Percentiles rank a stretch among this genome's conserved stretches.
Conservation (phyloP, 2,797 vertebrate species). For the Malacoraja senta region DNA sequence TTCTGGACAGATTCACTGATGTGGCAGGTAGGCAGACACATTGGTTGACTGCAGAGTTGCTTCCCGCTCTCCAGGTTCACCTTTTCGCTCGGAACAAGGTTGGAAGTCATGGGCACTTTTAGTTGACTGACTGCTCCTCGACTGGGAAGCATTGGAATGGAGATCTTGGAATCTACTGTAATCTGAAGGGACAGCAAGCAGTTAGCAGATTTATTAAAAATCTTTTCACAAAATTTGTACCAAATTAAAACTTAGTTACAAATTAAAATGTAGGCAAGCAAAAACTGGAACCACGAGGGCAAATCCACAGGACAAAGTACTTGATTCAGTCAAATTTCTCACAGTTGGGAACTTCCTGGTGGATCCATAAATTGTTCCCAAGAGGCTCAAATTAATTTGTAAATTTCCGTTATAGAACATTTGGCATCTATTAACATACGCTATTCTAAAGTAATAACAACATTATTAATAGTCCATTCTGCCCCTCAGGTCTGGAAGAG, state of each 20-base stretch:
- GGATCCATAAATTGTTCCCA: not conserved
- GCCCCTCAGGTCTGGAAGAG: not conserved
- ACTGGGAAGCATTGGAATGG: conserved; percentile 65
- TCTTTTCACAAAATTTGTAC: too few relatives aligned
- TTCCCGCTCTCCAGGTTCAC: conserved; percentile 56
- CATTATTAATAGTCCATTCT: not conserved
- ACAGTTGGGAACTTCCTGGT: not conserved
- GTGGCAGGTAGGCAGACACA: conserved; percentile 76
- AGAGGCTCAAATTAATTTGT: not conserved
- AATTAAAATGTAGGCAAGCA: not conserved
- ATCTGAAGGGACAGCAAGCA: conserved; percentile 59
- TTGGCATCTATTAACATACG: not conserved
- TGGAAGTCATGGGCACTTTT: conserved; percentile 44
- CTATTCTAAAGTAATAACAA: too few relatives aligned
- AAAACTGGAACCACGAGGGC: not conserved
- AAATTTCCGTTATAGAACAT: not conserved
- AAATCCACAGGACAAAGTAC: not conserved
- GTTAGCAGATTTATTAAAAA: not conserved
- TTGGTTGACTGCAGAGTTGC: conserved; percentile 64
- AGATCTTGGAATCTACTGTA: conserved; percentile 63
- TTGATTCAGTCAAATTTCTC: not conserved
- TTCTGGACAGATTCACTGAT: conserved; percentile 85
- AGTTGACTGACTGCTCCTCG: conserved; percentile 51
- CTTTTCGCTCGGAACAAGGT: not conserved
- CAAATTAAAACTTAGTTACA: not conserved